Percentiles rank a stretch among this genome's conserved stretches.
Evolutionary conservation across 2,888 invertebrate species (phyloP).

Genomic region (Pristionchus maxplancki): DNA sequence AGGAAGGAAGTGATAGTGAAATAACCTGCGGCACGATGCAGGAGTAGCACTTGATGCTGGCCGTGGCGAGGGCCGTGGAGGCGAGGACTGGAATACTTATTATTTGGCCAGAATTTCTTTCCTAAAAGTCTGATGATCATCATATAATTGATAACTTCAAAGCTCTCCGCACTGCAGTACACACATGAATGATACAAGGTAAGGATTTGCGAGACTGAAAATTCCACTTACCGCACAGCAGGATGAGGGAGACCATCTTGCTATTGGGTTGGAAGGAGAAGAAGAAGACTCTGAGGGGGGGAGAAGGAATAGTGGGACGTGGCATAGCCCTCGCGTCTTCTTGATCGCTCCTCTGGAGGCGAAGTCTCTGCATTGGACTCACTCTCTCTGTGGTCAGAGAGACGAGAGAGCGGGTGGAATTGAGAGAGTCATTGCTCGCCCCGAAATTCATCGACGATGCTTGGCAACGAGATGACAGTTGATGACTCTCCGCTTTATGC

Average conservation of each 20-base stretch:
- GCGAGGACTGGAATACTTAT: neutral
- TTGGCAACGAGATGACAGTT: too few species aligned
- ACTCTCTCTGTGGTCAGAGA: too few species aligned
- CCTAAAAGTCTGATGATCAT: too few species aligned
- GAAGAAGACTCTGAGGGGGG: neutral
- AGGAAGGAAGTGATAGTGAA: too few species aligned
- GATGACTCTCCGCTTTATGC: too few species aligned
- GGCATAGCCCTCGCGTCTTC: neutral
- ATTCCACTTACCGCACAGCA: neutral
- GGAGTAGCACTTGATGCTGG: conserved; percentile 32
- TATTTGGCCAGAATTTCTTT: too few species aligned
- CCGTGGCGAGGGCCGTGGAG: neutral
- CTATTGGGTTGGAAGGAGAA: neutral
- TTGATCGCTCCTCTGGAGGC: neutral
- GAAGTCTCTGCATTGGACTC: too few species aligned
- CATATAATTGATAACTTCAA: too few species aligned
- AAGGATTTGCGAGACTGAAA: neutral
- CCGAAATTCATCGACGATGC: too few species aligned
- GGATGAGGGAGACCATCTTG: neutral
- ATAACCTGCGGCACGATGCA: neutral
- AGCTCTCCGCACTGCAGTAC: too few species aligned
- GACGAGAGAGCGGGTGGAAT: too few species aligned
- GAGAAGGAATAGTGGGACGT: neutral
- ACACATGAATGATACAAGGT: neutral
- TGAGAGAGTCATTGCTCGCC: too few species aligned